Conservation (phyloP, 2,888 invertebrate species). For the Actias luna region DNA sequence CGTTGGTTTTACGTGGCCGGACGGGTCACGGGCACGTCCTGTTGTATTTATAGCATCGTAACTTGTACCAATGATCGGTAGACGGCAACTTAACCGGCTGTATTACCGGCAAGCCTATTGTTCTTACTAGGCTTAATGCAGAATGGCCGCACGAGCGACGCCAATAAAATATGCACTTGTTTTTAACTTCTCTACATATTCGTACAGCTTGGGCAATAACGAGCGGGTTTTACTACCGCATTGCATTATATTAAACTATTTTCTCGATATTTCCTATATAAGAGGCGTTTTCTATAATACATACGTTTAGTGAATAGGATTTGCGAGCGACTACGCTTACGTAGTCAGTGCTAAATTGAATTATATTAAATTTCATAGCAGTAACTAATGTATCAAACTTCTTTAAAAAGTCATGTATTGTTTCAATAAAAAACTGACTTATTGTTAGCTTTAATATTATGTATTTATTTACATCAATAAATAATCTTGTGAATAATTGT, state of each 20-base stretch:
- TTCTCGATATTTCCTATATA: slow-evolving; percentile 42
- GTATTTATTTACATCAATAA: background rate
- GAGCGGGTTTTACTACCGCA: slow-evolving; percentile 56
- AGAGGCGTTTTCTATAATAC: slow-evolving; percentile 30
- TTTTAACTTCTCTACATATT: slow-evolving; percentile 56
- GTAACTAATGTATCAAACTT: background rate
- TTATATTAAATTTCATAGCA: background rate
- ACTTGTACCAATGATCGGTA: slow-evolving; percentile 71
- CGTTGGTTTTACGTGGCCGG: slow-evolving; percentile 31
- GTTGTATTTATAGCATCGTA: slow-evolving; percentile 76
- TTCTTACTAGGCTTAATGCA: slow-evolving; percentile 69
- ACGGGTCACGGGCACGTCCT: slow-evolving; percentile 73
- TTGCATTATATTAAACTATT: slow-evolving; percentile 48
- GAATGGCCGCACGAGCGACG: slow-evolving; percentile 52
- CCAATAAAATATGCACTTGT: slow-evolving; percentile 56
- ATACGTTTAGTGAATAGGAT: slow-evolving; percentile 19
- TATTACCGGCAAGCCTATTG: slow-evolving; percentile 67
- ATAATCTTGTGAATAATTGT: no score
- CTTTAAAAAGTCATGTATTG: background rate
- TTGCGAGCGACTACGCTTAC: background rate
- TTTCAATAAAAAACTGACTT: background rate
- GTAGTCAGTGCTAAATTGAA: background rate
- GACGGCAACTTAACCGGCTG: slow-evolving; percentile 60
- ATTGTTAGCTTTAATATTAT: background rate
- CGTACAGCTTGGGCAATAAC: slow-evolving; percentile 44